Evolutionary conservation across 2,797 vertebrate species (phyloP), one percentile per base, ranked within the genome.

Genomic region (Pelobates cultripes): DNA sequence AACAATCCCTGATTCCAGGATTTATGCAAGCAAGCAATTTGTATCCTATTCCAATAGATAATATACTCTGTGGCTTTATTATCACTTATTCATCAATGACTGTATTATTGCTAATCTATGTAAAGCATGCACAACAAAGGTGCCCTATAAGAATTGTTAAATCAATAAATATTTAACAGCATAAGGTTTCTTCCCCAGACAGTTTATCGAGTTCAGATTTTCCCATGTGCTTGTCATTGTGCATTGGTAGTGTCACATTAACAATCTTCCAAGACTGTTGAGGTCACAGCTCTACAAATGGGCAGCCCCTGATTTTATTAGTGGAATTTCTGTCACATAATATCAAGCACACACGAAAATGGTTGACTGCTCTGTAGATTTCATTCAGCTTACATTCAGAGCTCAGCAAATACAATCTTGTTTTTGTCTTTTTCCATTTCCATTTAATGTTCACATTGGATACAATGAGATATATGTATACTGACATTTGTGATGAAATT

Each of bases 191-290:
- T 63, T 75, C 73, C 55, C 57, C 4, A 7, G 43, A 28, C 73
- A 75, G 57, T 61, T 42, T 12, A 73, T 60, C 53, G 7, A 75
- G 1, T 28, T n/a, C 73, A 43, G 61, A 66, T 66, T 76, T 66
- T 8, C 43, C 61, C 43, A 47, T 4, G n/a, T 41, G 8, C 57
- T 75, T 75, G 74, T 44, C 60, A 45, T 66, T 8, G n/a, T 14
- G 45, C 43, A 76, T 76, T 51, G 74, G 43, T 28, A 41, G 15
- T 76, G 60, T 76, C 61, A 76, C 44, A 17, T 47, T 64, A 76
- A 76, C 44, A 6, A 5, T 75, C 43, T 55, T 12, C 74, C 61
- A 44, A 45, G 42, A 43, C 51, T 63, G 3, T 64, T 43, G 28
- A 17, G 61, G 43, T 43, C 12, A 9, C 63, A 17, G 43, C 15